Evolutionary conservation across 2,113 vertebrate genomes (phyloP), one percentile per base, ranked within the genome.

Genomic region (Ciconia maguari): DNA sequence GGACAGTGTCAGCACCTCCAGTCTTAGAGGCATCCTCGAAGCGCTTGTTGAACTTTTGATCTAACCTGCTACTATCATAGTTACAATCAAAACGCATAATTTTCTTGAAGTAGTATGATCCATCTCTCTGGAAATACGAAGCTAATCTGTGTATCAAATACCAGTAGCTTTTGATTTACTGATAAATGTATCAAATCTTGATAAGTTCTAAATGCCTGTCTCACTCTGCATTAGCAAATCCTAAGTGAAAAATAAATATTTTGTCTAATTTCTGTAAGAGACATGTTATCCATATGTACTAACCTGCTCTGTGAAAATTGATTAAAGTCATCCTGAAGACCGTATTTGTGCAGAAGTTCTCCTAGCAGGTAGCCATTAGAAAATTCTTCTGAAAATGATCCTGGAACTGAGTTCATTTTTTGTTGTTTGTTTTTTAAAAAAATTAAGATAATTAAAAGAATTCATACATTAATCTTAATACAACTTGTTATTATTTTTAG

Each of bases 341-440:
- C 98, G 15, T 99, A 99, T 96, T 98, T 99, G 93, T 99, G 94
- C 13, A 99, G 98, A 83, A 99, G 96, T 96, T 99, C 99, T 91
- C 99, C 99, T 82, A 99, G 98, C 2, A 99, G 98, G 84, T 99
- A 99, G 36, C 99, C 99, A 68, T 74, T 99, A 55, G 99, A 98
- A 98, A 99, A 99, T 44, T 98, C 98, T 93, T 97, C 98, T 51
- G 98, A 95, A 94, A 99, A 96, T 22, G 98, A 98, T 68, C 97
- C 98, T 82, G 99, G 98, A 80, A 98, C 99, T 99, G 97, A 82
- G 64, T 94, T 90, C 64, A 6, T 3, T 1, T 2, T 68, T 66
- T 54, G 2, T 5, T 68, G 12, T 62, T 64, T 30, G 14, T 42
- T 58, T 34, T 49, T 57, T n/a, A 55, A 75, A 29, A n/a, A 74